These are phyloP conservation scores for Apamea sordens DNA, from an alignment of 2,888 invertebrate genomes.

Conservation along the genomic window DNA sequence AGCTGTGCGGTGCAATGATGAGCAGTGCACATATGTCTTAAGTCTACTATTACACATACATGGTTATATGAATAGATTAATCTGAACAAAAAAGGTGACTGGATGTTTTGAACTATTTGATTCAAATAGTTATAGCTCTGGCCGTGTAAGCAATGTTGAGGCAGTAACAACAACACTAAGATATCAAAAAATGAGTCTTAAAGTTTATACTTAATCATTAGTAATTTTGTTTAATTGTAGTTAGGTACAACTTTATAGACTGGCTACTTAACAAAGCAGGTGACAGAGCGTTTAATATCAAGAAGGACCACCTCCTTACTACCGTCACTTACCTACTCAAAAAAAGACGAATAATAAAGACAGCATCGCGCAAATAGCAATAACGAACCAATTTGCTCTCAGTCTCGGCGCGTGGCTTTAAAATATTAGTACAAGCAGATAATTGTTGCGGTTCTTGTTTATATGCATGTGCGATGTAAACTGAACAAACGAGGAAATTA, in stretches of 20 bases:
- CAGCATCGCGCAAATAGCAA: neutral
- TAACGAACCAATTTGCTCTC: slow-evolving; percentile 12
- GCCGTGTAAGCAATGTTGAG: neutral
- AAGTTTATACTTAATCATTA: neutral
- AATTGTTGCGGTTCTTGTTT: slow-evolving; percentile 43
- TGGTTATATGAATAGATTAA: neutral
- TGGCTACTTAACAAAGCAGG: neutral
- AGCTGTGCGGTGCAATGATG: neutral
- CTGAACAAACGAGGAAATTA: slow-evolving; percentile 40
- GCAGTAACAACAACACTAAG: neutral
- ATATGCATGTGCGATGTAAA: slow-evolving; percentile 10
- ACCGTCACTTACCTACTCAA: neutral
- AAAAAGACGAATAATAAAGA: neutral
- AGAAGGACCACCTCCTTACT: neutral
- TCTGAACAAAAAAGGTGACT: neutral
- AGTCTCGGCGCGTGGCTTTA: neutral
- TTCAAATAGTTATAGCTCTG: neutral
- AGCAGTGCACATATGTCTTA: neutral
- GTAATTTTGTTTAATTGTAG: neutral
- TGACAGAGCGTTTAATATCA: neutral
- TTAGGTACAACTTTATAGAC: neutral
- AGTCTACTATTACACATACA: neutral
- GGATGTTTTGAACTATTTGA: neutral
- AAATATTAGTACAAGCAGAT: slow-evolving; percentile 35
- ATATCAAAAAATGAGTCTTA: neutral